phyloP scores from a whole-genome alignment of 2,797 vertebrate species.

The Hemitrygon akajei region DNA sequence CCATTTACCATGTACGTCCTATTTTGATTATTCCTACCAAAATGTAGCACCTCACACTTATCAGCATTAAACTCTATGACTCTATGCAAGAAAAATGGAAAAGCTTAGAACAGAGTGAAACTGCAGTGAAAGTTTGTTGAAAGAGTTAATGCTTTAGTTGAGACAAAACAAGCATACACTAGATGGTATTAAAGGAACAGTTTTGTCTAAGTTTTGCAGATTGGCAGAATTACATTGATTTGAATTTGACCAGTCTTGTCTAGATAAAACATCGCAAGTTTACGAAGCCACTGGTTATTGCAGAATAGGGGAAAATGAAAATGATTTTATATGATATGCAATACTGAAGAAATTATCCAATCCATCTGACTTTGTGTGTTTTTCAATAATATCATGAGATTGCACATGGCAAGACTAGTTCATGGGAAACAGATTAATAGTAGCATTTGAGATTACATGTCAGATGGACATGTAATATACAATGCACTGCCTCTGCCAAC shows the following conservation, averaged over 20 bases:
- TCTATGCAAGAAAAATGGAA: not conserved
- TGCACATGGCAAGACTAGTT: not conserved
- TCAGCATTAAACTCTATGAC: too few species aligned
- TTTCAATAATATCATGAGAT: not conserved
- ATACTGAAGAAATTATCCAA: not conserved
- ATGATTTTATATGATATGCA: not conserved
- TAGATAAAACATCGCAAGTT: not conserved
- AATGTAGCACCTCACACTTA: too few species aligned
- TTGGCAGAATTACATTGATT: not conserved
- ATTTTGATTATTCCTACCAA: too few species aligned
- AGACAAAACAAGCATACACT: not conserved
- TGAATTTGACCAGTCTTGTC: not conserved
- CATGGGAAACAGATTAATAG: not conserved
- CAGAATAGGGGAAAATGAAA: not conserved
- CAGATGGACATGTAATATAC: not conserved
- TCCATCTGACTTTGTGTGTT: not conserved
- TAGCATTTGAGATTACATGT: not conserved
- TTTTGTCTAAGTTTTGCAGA: not conserved
- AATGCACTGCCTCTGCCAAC: not conserved
- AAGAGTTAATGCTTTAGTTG: not conserved
- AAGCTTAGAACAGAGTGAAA: not conserved
- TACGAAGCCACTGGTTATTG: not conserved
- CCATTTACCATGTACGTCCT: too few species aligned
- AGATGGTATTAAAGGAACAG: not conserved
- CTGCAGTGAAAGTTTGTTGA: not conserved